These are phyloP conservation scores for Blera fallax DNA, from an alignment of 2,888 invertebrate genomes.

Conservation along the genomic window DNA sequence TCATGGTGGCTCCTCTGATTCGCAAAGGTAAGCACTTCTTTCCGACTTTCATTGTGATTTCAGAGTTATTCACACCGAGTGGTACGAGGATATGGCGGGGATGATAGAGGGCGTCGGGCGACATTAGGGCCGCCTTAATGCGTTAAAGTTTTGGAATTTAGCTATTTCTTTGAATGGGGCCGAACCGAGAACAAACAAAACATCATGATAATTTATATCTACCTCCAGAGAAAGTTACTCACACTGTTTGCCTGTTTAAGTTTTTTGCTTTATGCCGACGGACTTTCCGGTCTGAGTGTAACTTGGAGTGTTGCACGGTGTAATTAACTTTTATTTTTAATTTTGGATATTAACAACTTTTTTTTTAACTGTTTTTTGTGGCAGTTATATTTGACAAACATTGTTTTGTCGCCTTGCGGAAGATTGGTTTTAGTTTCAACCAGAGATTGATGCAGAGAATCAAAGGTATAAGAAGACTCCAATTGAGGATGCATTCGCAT, in stretches of 20 bases:
- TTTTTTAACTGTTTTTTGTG: no score
- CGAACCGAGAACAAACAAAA: slow-evolving; percentile 28
- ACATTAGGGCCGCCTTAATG: slow-evolving; percentile 47
- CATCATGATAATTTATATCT: slow-evolving; percentile 58
- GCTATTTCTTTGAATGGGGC: slow-evolving; percentile 19
- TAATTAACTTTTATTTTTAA: slow-evolving; percentile 23
- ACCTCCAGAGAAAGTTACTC: slow-evolving; percentile 45
- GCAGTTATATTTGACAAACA: no score
- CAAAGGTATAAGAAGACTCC: no score
- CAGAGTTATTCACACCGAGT: background rate
- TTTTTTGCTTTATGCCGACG: slow-evolving; percentile 12
- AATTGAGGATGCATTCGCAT: no score
- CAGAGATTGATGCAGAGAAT: no score
- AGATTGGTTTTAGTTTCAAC: no score
- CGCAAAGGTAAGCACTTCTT: slow-evolving; percentile 64
- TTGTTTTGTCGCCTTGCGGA: no score
- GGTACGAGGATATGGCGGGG: background rate
- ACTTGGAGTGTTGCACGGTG: slow-evolving; percentile 5
- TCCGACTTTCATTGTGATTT: slow-evolving; percentile 36
- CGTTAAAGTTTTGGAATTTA: slow-evolving; percentile 62
- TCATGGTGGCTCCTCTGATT: slow-evolving; percentile 34
- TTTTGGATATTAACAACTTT: background rate
- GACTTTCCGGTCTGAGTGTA: background rate
- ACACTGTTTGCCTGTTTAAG: slow-evolving; percentile 25
- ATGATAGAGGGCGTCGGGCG: background rate